phyloP scores from a whole-genome alignment of 2,113 vertebrate genomes.

The Symphodus melops region DNA sequence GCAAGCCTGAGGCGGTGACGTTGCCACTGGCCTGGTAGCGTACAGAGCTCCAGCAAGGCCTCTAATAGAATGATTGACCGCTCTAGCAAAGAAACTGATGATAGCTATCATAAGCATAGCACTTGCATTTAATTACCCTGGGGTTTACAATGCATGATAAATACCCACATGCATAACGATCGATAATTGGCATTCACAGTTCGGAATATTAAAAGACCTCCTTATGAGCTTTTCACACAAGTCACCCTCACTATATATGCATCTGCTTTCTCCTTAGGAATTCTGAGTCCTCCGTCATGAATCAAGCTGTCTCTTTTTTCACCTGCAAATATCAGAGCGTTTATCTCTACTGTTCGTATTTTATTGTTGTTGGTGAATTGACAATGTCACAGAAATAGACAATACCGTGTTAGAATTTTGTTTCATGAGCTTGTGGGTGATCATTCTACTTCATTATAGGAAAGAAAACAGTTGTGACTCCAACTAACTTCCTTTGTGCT shows the following conservation, averaged over 20 bases:
- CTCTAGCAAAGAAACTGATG: constrained; percentile 73
- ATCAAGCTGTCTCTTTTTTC: constrained; percentile 38
- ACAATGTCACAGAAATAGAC: constrained; percentile 26
- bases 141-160: constrained; percentile 80
- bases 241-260: constrained; percentile 23
- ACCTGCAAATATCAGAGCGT: constrained; percentile 5
- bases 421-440: constrained; percentile 52
- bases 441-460: constrained; percentile 62
- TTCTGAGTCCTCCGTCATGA: constrained; percentile 31
- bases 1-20: constrained; percentile 73
- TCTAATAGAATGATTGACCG: constrained; percentile 82
- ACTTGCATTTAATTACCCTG: constrained; percentile 81
- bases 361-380: constrained; percentile 22
- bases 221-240: constrained; percentile 35
- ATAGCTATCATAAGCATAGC: constrained; percentile 77
- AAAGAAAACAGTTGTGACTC: constrained; percentile 66
- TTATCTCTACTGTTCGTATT: constrained; percentile 15
- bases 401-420: constrained; percentile 40
- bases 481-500: constrained; percentile 74
- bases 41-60: constrained; percentile 74
- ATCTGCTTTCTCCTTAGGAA: constrained; percentile 23
- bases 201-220: constrained; percentile 63
- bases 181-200: constrained; percentile 78
- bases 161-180: constrained; percentile 78
- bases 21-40: constrained; percentile 75